Percentiles rank a stretch among this genome's conserved stretches.
Evolutionary conservation across 2,888 invertebrate species (phyloP).

Genomic region (Conistra vaccinii): DNA sequence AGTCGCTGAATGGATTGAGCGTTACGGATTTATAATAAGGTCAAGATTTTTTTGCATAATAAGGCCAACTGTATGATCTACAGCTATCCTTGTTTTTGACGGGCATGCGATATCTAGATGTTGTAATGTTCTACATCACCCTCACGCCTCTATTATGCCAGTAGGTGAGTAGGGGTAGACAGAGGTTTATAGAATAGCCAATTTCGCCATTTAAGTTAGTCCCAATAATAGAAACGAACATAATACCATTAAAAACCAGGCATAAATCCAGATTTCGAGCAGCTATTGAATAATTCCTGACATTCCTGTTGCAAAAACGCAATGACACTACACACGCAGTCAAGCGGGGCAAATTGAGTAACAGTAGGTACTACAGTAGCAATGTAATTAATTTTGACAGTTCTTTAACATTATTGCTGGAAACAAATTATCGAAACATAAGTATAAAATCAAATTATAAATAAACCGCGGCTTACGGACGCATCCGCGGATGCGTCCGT

Average conservation of each 20-base stretch:
- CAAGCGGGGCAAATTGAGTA: neutral
- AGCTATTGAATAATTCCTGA: neutral
- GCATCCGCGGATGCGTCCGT: too few species aligned
- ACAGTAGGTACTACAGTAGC: too few species aligned
- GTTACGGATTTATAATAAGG: slow-evolving; percentile 50
- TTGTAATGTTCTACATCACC: neutral
- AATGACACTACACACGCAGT: neutral
- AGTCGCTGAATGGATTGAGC: slow-evolving; percentile 33
- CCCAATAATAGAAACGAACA: neutral
- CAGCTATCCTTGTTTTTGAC: slow-evolving; percentile 32
- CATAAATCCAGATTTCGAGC: neutral
- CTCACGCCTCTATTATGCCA: too few species aligned
- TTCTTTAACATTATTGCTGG: too few species aligned
- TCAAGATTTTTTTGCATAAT: slow-evolving; percentile 48
- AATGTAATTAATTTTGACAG: too few species aligned
- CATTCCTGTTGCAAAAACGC: neutral
- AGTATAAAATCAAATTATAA: too few species aligned
- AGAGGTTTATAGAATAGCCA: neutral
- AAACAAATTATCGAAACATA: too few species aligned
- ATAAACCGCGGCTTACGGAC: too few species aligned
- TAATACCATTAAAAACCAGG: too few species aligned
- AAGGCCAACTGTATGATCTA: slow-evolving; percentile 27
- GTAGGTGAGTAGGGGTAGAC: neutral
- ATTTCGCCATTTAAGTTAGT: neutral
- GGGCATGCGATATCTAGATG: slow-evolving; percentile 5